Evolutionary conservation across 2,888 invertebrate genomes (phyloP).

Genomic region (Diplazon laetatorius): DNA sequence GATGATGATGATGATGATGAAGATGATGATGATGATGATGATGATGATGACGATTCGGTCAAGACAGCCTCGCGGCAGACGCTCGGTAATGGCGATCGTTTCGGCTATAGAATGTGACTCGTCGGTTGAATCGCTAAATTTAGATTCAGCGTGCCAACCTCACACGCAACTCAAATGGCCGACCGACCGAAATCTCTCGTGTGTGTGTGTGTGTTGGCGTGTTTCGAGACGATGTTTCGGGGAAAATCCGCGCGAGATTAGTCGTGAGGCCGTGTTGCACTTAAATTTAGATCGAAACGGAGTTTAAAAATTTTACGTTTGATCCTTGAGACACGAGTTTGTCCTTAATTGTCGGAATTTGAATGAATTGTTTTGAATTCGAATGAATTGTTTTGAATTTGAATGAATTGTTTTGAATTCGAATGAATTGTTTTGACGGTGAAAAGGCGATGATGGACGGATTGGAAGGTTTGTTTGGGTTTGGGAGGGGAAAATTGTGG

Average conservation of each 20-base stretch:
- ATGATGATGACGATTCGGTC: constrained; percentile 31
- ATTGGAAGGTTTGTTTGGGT: no score
- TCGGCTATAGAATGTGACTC: constrained; percentile 12
- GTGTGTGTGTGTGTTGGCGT: no score
- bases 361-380: no score
- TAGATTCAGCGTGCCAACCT: constrained; percentile 54
- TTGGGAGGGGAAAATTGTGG: no score
- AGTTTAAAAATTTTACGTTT: not conserved
- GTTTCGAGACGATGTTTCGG: constrained; percentile 38
- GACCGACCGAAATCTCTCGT: no score
- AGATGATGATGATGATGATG: constrained; percentile 44
- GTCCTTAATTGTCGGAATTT: not conserved
- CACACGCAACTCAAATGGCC: constrained; percentile 64
- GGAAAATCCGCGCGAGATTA: constrained; percentile 39
- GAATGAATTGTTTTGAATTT: no score
- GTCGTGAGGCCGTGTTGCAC: constrained; percentile 20
- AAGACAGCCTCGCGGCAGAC: constrained; percentile 44
- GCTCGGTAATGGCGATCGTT: constrained; percentile 55
- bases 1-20: constrained; percentile 16
- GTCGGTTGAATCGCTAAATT: constrained; percentile 65
- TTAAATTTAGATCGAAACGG: constrained; percentile 56
- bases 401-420: no score
- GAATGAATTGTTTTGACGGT: no score
- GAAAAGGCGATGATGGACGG: no score
- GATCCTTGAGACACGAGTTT: constrained; percentile 4